Conservation (phyloP, 2,113 vertebrate species). For the Melierax canorus region DNA sequence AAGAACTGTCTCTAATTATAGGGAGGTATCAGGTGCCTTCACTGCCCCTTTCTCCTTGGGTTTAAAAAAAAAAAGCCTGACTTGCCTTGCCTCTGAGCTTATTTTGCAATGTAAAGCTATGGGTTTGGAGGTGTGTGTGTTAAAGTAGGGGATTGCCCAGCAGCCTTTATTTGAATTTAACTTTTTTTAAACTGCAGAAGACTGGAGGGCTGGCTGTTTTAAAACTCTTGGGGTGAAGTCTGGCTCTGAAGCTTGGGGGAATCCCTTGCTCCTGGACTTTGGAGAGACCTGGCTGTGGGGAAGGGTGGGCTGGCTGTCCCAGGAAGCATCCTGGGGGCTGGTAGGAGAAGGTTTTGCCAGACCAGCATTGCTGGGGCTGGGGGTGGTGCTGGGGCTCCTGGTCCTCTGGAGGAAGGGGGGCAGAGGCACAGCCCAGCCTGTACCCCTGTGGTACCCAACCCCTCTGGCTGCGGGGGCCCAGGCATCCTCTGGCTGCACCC, state of each 20-base stretch:
- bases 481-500: neutral
- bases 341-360: neutral
- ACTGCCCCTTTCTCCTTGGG: slow-evolving; percentile 29
- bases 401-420: neutral
- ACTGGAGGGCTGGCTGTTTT: neutral
- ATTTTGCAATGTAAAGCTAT: neutral
- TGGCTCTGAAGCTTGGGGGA: neutral
- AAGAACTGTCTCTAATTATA: slow-evolving; percentile 24
- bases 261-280: neutral
- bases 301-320: neutral
- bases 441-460: no score
- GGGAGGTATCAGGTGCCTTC: slow-evolving; percentile 11
- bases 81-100: neutral
- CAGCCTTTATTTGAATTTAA: neutral
- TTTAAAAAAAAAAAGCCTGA: neutral
- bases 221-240: neutral
- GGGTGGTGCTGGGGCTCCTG: neutral
- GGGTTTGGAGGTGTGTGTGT: neutral
- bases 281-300: neutral
- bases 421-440: neutral
- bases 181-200: neutral
- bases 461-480: neutral
- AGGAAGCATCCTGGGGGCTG: neutral
- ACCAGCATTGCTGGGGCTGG: neutral
- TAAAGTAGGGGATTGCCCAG: neutral